These are phyloP conservation scores for Pelosia muscerda DNA, from an alignment of 2,888 invertebrate species.

Conservation along the genomic window DNA sequence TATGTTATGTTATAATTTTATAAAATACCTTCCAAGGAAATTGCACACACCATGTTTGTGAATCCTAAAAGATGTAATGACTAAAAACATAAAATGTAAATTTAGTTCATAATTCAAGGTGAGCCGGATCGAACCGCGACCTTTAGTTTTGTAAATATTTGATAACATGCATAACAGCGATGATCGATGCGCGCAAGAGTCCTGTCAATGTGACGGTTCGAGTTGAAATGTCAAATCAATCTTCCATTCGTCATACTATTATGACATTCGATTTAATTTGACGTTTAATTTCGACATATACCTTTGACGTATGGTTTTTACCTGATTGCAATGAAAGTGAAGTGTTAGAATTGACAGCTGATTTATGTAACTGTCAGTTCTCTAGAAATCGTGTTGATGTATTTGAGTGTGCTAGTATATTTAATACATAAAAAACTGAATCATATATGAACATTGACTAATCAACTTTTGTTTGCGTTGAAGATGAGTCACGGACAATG, in stretches of 20 bases:
- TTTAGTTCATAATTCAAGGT: conserved; percentile 22
- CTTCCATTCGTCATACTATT: conserved; percentile 41
- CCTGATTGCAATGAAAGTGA: conserved; percentile 24
- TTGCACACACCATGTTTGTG: too few relatives aligned
- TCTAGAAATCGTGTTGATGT: conserved; percentile 2
- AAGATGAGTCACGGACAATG: too few relatives aligned
- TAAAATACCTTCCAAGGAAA: too few relatives aligned
- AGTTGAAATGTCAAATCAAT: conserved; percentile 47
- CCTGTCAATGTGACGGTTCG: conserved; percentile 39
- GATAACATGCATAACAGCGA: conserved; percentile 27
- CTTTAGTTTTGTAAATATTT: conserved; percentile 45
- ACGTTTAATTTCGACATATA: conserved; percentile 35
- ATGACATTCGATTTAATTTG: conserved; percentile 28
- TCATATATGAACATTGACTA: background rate
- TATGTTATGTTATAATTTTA: too few relatives aligned
- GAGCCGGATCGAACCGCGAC: conserved; percentile 33
- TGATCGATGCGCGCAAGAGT: conserved; percentile 41
- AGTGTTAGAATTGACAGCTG: conserved; percentile 20
- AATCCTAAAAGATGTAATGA: too few relatives aligned
- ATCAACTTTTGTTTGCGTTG: background rate
- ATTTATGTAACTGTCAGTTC: conserved; percentile 15
- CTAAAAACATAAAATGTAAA: conserved; percentile 2
- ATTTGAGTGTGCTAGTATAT: background rate
- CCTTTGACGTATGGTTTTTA: conserved; percentile 22
- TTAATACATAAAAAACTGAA: background rate